Conservation (phyloP, 2,113 vertebrate species). For the Aspiorhynchus laticeps region DNA sequence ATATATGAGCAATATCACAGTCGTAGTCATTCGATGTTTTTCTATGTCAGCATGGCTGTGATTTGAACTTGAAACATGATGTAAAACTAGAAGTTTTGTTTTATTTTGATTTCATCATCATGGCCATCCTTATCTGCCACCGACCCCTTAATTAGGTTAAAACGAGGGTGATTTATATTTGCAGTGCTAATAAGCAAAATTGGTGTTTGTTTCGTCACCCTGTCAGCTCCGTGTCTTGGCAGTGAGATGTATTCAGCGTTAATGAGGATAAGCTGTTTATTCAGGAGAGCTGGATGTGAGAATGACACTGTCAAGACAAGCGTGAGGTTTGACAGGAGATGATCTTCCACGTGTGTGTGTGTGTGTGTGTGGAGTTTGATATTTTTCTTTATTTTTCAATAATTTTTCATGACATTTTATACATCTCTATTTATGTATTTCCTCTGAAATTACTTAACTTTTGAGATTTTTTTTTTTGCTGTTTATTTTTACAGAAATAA, state of each 20-base stretch:
- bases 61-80: background rate
- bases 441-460: background rate
- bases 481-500: no score
- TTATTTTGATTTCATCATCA: background rate
- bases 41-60: background rate
- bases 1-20: background rate
- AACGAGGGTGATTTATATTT: background rate
- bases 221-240: conserved; percentile 60
- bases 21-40: background rate
- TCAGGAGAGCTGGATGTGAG: conserved; percentile 65
- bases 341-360: conserved; percentile 22
- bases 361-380: conserved; percentile 17
- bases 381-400: no score
- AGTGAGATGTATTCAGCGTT: conserved; percentile 64
- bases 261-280: conserved; percentile 74
- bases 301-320: conserved; percentile 69
- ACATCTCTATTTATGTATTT: background rate
- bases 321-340: conserved; percentile 55
- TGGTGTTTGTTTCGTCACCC: background rate
- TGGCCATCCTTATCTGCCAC: background rate
- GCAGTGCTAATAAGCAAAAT: background rate
- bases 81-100: background rate
- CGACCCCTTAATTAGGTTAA: background rate
- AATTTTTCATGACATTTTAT: background rate
- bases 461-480: no score